phyloP scores from a whole-genome alignment of 2,113 vertebrate genomes.

The Butorides virescens region DNA sequence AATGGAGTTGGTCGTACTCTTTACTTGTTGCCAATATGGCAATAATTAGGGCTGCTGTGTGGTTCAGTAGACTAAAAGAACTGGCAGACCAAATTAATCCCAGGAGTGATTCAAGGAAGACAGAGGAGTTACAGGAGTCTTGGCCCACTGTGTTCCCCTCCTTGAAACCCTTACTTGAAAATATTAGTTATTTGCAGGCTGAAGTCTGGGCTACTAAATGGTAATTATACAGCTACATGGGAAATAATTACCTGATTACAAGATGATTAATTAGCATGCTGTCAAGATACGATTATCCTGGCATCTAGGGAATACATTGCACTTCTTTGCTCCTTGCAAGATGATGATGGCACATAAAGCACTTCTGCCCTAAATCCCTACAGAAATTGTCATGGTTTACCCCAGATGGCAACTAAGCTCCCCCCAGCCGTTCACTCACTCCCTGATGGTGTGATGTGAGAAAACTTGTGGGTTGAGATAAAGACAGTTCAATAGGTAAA shows the following conservation, averaged over 20 bases:
- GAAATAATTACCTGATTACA: slow-evolving; percentile 37
- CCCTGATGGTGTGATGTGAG: no score
- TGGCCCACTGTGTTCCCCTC: background rate
- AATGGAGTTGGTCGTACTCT: background rate
- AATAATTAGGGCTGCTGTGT: background rate
- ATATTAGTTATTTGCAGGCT: background rate
- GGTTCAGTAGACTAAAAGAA: background rate
- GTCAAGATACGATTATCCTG: slow-evolving; percentile 14
- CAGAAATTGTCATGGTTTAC: background rate
- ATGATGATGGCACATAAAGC: background rate
- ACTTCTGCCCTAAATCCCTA: slow-evolving; percentile 5
- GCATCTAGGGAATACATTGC: slow-evolving; percentile 1
- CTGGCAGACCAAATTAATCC: background rate
- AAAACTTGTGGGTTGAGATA: no score
- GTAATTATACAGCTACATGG: slow-evolving; percentile 43
- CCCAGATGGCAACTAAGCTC: no score
- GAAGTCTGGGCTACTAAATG: background rate
- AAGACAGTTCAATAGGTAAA: no score
- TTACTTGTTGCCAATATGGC: background rate
- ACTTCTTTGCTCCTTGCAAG: slow-evolving; percentile 9
- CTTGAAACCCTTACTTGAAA: background rate
- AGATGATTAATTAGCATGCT: slow-evolving; percentile 45
- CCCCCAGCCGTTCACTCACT: no score
- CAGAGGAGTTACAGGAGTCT: background rate
- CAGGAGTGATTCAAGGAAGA: background rate